Conservation (phyloP, 2,888 invertebrate species). For the Trypoxylon attenuatum region DNA sequence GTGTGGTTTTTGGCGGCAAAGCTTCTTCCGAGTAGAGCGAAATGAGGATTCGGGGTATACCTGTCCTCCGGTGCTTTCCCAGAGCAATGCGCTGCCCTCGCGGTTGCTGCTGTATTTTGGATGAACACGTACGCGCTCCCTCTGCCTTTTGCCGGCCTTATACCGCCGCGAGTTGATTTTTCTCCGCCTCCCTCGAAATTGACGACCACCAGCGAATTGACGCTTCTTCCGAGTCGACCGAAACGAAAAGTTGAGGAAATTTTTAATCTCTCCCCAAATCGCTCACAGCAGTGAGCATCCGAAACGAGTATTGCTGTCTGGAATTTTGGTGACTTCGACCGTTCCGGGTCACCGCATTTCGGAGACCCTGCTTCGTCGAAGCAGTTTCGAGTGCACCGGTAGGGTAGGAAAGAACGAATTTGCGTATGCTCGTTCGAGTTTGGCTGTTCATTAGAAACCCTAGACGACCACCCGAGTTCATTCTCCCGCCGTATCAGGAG, state of each 20-base stretch:
- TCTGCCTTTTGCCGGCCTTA: constrained; percentile 7
- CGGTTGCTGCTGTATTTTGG: constrained; percentile 26
- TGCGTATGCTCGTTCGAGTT: constrained; percentile 6
- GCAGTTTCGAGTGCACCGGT: not conserved
- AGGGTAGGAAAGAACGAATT: constrained; percentile 9
- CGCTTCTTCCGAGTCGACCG: constrained; percentile 2
- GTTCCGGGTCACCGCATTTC: constrained; percentile 10
- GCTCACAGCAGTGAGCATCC: too few relatives aligned
- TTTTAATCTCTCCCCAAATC: too few relatives aligned
- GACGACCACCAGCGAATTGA: constrained; percentile 10
- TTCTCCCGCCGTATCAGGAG: not conserved
- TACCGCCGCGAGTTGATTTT: not conserved
- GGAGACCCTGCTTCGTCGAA: too few relatives aligned
- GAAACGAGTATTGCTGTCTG: too few relatives aligned
- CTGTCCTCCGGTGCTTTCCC: not conserved
- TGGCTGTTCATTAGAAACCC: constrained; percentile 31
- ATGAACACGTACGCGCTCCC: constrained; percentile 15
- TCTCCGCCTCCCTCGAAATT: not conserved
- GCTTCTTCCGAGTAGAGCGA: constrained; percentile 15
- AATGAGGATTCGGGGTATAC: constrained; percentile 9
- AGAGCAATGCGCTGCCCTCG: not conserved
- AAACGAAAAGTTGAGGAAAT: not conserved
- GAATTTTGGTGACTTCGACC: too few relatives aligned
- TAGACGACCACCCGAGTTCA: constrained; percentile 4
- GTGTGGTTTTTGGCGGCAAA: constrained; percentile 53